phyloP scores from a whole-genome alignment of 2,888 invertebrate species.

The Eugnorisma glareosa region DNA sequence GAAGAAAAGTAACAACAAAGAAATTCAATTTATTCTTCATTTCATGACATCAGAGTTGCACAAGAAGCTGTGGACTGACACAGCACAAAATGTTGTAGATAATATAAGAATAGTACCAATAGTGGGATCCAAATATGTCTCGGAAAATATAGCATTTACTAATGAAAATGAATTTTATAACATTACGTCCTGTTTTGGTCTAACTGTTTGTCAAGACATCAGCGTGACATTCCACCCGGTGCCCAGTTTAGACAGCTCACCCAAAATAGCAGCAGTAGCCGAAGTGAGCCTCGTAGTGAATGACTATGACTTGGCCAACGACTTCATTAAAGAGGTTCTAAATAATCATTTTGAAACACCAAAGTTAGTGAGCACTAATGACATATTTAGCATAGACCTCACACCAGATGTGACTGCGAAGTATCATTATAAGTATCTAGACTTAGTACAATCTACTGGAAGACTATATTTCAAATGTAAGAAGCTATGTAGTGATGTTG shows the following conservation, averaged over 20 bases:
- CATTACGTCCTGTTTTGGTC: conserved; percentile 77
- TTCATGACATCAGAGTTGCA: conserved; percentile 83
- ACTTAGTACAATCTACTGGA: conserved; percentile 80
- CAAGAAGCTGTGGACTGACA: conserved; percentile 81
- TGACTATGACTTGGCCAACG: conserved; percentile 85
- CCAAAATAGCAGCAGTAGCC: conserved; percentile 84
- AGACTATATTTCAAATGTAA: conserved; percentile 86
- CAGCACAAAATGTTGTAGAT: conserved; percentile 69
- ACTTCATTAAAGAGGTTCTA: conserved; percentile 91
- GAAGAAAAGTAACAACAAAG: conserved; percentile 65
- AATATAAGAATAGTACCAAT: conserved; percentile 83
- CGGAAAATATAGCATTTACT: conserved; percentile 75
- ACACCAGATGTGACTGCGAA: conserved; percentile 85
- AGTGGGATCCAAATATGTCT: conserved; percentile 78
- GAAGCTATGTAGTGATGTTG: conserved; percentile 74
- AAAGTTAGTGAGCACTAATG: conserved; percentile 91
- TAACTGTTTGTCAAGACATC: conserved; percentile 71
- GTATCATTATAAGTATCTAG: conserved; percentile 85
- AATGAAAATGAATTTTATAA: conserved; percentile 84
- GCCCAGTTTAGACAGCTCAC: conserved; percentile 80
- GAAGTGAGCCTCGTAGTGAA: conserved; percentile 84
- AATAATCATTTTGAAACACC: conserved; percentile 93
- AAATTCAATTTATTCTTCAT: conserved; percentile 78
- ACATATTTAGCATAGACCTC: conserved; percentile 92
- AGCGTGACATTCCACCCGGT: conserved; percentile 83